Evolutionary conservation across 2,797 vertebrate species (phyloP).

Genomic region (Sorex maritimensis): DNA sequence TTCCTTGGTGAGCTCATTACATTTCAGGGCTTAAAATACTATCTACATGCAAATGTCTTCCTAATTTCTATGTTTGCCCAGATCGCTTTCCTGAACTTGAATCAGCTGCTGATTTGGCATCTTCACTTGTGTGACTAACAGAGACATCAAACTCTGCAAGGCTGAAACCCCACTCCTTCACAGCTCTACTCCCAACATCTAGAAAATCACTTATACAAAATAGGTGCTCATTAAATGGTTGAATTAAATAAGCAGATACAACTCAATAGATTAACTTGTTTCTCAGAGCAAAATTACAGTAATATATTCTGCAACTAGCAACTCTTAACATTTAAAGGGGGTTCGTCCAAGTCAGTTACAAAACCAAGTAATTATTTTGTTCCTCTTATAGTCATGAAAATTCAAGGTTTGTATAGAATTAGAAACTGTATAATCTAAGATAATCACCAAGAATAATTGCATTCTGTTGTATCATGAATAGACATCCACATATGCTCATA

Average conservation of each 20-base stretch:
- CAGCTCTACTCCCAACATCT: not conserved
- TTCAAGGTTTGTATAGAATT: not conserved
- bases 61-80: not conserved
- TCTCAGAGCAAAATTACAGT: not conserved
- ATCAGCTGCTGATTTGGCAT: not conserved
- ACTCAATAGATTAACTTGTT: not conserved
- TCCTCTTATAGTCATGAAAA: not conserved
- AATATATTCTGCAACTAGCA: not conserved
- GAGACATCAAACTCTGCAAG: not conserved
- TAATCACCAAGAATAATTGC: slow-evolving; percentile 8
- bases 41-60: not conserved
- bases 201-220: not conserved
- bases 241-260: not conserved
- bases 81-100: not conserved
- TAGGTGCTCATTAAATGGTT: slow-evolving; percentile 16
- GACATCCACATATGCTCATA: not conserved
- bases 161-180: slow-evolving; percentile 8
- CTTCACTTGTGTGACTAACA: not conserved
- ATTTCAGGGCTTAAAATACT: slow-evolving; percentile 23
- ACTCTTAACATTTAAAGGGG: not conserved
- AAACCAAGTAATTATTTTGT: slow-evolving; percentile 35
- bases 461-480: not conserved
- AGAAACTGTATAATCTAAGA: not conserved
- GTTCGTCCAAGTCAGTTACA: slow-evolving; percentile 14
- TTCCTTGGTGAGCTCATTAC: slow-evolving; percentile 24